Evolutionary conservation across 1,140 invertebrate genomes (phyloP).

Genomic region (Microplitis demolitor): DNA sequence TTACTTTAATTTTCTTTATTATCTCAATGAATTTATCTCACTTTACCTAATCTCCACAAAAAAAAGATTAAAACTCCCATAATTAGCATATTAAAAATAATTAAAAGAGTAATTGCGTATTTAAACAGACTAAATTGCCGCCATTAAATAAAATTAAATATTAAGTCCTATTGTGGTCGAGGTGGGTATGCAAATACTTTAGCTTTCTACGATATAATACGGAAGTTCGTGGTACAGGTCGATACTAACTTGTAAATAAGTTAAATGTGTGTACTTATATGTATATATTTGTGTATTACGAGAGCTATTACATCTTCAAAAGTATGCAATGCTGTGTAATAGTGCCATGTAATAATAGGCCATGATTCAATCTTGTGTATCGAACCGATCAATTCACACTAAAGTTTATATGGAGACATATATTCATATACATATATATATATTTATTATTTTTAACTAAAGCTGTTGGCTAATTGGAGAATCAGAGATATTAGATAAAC

Average conservation of each 20-base stretch:
- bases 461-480: too few species aligned
- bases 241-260: neutral
- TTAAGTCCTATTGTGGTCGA: neutral
- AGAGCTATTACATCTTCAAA: slow-evolving; percentile 19
- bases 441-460: too few species aligned
- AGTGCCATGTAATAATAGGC: slow-evolving; percentile 17
- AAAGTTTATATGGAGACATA: neutral
- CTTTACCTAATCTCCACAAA: too few species aligned
- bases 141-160: neutral
- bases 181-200: slow-evolving; percentile 41
- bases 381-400: neutral
- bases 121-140: neutral
- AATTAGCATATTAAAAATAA: neutral
- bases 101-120: neutral
- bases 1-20: neutral
- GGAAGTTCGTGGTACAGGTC: slow-evolving; percentile 36
- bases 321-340: slow-evolving; percentile 1
- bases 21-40: neutral
- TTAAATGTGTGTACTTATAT: neutral
- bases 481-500: too few species aligned
- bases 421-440: too few species aligned
- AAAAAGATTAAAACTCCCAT: too few species aligned
- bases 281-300: slow-evolving; percentile 20
- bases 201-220: slow-evolving; percentile 40
- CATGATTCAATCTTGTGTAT: slow-evolving; percentile 24